Base-by-base conservation (phyloP, 2,888 invertebrate genomes). In the Ferdinandea cuprea region DNA sequence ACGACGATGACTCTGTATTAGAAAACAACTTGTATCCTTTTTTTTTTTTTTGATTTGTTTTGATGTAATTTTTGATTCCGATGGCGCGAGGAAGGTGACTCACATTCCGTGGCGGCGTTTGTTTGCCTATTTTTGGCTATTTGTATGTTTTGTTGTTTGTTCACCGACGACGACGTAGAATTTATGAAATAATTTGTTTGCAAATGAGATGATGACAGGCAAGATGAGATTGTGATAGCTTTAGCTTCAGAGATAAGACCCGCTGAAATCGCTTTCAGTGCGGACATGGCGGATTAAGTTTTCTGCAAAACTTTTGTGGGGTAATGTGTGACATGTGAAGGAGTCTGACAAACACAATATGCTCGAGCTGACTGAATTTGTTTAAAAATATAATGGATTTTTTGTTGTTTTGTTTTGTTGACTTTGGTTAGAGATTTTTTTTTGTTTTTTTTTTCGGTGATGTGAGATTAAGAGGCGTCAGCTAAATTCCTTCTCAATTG, bases 101-200 rank as follows among this genome's bases (percentile, higher is more conserved):
- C 61, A 73, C 32, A 30, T 11, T 15, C 9, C n/a, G 32, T 13
- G 25, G 42, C 3, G 17, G 4, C 17, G 9, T 17, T 4, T 40
- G 73, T 73, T 72, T 72, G 44, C 9, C 30, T 58, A 17, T 25
- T 17, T 48, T 13, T 30, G 13, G 13, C 21, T 42, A 28, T 19
- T 37, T 25, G 15, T 28, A 17, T 68, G 54, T 50, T 44, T 44
- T 68, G 40, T 65, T 7, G 42, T 11, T 42, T 61, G 65, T 21
- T 37, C 50, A 25, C 25, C 42, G 52, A 46, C 59, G 40, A 58
- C 52, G 54, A 77, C 71, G 40, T 1, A 28, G 56, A 66, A 81
- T 81, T 81, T 81, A 81, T 81, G 71, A 77, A 77, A 77, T 77
- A 81, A 77, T 81, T 77, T 77, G 71, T 65, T 81, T 81, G 77